Conservation (phyloP, 2,888 invertebrate species). For the Steinernema scapterisci region DNA sequence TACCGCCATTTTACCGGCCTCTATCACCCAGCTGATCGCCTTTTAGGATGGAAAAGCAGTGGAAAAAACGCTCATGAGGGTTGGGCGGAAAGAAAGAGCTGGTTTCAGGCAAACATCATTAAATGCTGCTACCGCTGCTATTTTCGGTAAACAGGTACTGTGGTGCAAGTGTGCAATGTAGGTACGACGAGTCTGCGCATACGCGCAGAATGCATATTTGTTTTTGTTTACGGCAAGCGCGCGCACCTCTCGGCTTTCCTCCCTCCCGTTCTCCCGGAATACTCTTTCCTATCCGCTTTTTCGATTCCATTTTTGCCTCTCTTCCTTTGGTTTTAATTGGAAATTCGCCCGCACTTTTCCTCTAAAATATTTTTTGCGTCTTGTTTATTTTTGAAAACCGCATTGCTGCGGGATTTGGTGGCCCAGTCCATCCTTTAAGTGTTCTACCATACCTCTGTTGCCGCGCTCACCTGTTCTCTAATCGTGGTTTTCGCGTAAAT, state of each 20-base stretch:
- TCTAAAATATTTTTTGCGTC: too few species aligned
- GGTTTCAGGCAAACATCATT: slow-evolving; percentile 31
- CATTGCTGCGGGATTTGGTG: too few species aligned
- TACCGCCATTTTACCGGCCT: not conserved
- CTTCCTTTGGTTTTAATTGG: not conserved
- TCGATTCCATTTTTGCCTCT: not conserved
- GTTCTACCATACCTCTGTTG: too few species aligned
- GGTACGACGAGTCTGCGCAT: slow-evolving; percentile 21
- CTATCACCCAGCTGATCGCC: not conserved
- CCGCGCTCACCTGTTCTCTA: too few species aligned
- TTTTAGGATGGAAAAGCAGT: slow-evolving; percentile 8
- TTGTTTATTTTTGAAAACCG: too few species aligned
- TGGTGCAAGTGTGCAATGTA: not conserved
- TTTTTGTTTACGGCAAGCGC: slow-evolving; percentile 29
- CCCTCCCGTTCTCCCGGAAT: not conserved
- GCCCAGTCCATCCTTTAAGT: too few species aligned
- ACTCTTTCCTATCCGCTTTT: too few species aligned
- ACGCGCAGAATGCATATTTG: slow-evolving; percentile 33
- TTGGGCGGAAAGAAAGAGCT: slow-evolving; percentile 22
- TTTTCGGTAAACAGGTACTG: slow-evolving; percentile 28
- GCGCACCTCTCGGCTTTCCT: slow-evolving; percentile 15
- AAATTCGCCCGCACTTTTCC: not conserved
- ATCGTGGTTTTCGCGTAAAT: too few species aligned
- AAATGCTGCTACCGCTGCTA: slow-evolving; percentile 24
- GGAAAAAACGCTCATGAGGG: slow-evolving; percentile 12